Evolutionary conservation across 2,113 vertebrate species (phyloP).

Genomic region (Genyomyrus donnyi): DNA sequence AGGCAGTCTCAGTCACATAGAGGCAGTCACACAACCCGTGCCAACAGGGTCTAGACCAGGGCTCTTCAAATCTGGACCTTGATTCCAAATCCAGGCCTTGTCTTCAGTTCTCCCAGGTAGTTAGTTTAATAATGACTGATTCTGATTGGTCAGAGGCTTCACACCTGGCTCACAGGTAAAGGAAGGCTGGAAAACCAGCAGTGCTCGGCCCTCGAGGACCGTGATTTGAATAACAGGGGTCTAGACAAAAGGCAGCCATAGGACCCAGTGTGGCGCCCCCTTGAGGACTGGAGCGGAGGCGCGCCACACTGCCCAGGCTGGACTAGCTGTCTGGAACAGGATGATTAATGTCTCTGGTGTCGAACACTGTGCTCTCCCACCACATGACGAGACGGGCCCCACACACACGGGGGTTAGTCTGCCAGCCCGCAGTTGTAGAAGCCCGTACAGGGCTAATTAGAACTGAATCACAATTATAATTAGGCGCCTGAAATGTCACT

Average conservation of each 20-base stretch:
- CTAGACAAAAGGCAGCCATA: not conserved
- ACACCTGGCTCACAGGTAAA: too few species aligned
- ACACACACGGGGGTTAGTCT: constrained; percentile 52
- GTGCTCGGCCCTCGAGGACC: too few species aligned
- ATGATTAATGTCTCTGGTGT: constrained; percentile 68
- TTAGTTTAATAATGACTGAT: too few species aligned
- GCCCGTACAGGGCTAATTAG: constrained; percentile 13
- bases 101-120: too few species aligned
- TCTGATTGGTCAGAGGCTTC: too few species aligned
- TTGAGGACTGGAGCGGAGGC: not conserved
- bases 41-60: not conserved
- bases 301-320: constrained; percentile 26
- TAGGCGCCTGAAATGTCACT: constrained; percentile 17
- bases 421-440: constrained; percentile 42
- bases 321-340: constrained; percentile 54
- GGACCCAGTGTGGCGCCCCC: not conserved
- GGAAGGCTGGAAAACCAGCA: too few species aligned
- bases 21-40: not conserved
- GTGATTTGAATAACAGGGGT: not conserved
- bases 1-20: not conserved
- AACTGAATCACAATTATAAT: constrained; percentile 11
- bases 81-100: too few species aligned
- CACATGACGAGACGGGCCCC: constrained; percentile 35
- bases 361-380: constrained; percentile 40
- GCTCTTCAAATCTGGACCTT: too few species aligned